Base-by-base conservation (phyloP, 2,797 vertebrate genomes). In the Rhinogobio ventralis region DNA sequence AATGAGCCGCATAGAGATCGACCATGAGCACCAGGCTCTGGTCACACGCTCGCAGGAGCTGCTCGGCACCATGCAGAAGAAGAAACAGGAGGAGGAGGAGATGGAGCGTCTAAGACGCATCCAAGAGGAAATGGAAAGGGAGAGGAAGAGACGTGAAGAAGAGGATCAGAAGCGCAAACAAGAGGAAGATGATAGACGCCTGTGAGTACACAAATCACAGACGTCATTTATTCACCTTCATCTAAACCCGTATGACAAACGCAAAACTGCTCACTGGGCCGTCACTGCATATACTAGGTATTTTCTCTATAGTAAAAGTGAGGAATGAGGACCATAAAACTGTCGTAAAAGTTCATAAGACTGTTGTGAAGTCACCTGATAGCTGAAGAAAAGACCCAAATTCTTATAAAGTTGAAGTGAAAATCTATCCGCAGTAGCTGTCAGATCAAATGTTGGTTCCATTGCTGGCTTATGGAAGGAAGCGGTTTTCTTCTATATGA, bases 81-180 rank as follows among this genome's bases (percentile, higher is more conserved):
- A 96, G 90, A 99, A 97, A 74, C 97, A 99, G 90, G 95, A 99
- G 90, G 96, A 99, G 86, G 98, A 99, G 84, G 98, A 99, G 92
- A 93, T 96, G 0, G 97, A 98, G 92, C 93, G 97, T 15, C 94
- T 99, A 53, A 93, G 92, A 0, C 95, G 91, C 62, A 99, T 99
- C 90, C 96, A 98, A 90, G 97, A 98, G 87, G 98, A 99, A 91
- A 99, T 99, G 98, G 97, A 98, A 88, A 93, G 90, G 64, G 98
- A 99, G 91, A 95, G 87, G 88, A 96, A 92, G 91, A 95, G 97
- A 86, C 96, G 94, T 28, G 96, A 98, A 85, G 96, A 97, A 85
- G 97, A 98, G 33, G 97, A 99, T 64, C 89, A 85, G 19, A 93
- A 87, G 0, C 95, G 96, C 72, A 94, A 90, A 80, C 97, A 96